Conservation (phyloP, 2,113 vertebrate species). For the Cyanoderma ruficeps region DNA sequence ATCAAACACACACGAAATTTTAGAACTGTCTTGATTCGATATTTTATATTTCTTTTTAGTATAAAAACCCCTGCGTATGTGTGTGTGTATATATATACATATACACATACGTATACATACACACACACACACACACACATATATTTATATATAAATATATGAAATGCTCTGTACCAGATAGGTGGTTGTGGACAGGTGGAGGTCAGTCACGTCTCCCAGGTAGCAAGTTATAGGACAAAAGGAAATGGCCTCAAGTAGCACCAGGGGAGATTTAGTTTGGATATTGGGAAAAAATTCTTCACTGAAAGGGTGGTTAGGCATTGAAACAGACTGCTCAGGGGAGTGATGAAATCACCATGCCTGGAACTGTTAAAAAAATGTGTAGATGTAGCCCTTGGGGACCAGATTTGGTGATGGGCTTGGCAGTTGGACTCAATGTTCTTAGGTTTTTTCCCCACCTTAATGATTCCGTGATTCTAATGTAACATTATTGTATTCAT, state of each 20-base stretch:
- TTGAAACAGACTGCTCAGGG: neutral
- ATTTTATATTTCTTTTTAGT: neutral
- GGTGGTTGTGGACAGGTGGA: neutral
- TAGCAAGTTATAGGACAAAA: neutral
- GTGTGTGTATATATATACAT: too few species aligned
- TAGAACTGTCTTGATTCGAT: too few species aligned
- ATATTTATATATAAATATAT: neutral
- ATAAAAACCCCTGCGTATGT: neutral
- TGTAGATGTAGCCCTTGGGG: neutral
- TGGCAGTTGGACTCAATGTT: rapidly evolving
- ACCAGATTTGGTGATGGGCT: neutral
- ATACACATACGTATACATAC: too few species aligned
- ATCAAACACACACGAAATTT: too few species aligned
- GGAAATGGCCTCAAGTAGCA: neutral
- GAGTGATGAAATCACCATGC: neutral
- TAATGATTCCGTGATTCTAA: neutral
- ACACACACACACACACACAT: too few species aligned
- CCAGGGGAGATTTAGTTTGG: neutral
- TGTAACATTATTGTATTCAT: too few species aligned
- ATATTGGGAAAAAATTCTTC: neutral
- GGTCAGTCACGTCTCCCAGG: neutral
- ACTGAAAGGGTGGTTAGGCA: neutral
- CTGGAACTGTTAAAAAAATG: neutral
- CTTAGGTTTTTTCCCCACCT: neutral
- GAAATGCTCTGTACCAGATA: neutral